These are phyloP conservation scores for Taxidea taxus DNA, from an alignment of 2,113 vertebrate genomes.

Conservation along the genomic window DNA sequence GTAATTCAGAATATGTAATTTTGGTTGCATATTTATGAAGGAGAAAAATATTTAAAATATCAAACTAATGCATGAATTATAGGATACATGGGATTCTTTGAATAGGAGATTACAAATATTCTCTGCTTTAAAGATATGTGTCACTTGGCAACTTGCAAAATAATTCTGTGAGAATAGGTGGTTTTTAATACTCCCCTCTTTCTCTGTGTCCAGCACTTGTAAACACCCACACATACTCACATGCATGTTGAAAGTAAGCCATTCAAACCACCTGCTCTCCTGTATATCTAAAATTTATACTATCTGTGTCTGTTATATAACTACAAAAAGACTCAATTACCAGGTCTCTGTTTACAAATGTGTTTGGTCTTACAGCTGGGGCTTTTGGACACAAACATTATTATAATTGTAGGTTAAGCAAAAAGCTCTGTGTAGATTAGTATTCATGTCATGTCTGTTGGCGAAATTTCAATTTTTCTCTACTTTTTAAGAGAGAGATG, in stretches of 20 bases:
- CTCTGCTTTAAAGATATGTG: background rate
- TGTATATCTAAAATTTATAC: background rate
- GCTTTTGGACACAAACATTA: background rate
- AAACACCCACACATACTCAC: background rate
- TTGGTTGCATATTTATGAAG: background rate
- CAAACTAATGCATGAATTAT: background rate
- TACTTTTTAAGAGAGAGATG: background rate
- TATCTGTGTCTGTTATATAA: background rate
- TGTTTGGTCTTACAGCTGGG: background rate
- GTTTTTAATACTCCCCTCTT: background rate
- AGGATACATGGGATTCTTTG: background rate
- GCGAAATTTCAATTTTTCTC: background rate
- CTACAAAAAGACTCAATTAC: background rate
- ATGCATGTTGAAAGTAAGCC: background rate
- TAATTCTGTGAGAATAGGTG: background rate
- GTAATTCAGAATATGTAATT: background rate
- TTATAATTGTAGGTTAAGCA: background rate
- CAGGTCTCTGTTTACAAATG: background rate
- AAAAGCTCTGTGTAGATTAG: background rate
- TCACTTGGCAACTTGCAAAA: constrained; percentile 8
- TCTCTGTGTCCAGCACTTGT: background rate
- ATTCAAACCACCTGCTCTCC: background rate
- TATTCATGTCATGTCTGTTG: background rate
- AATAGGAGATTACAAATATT: constrained; percentile 2
- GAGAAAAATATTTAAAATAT: background rate